A percentile compares a stretch with the other conserved stretches of the same genome.
phyloP scores from a whole-genome alignment of 2,797 vertebrate species.

The Agapornis canus region DNA sequence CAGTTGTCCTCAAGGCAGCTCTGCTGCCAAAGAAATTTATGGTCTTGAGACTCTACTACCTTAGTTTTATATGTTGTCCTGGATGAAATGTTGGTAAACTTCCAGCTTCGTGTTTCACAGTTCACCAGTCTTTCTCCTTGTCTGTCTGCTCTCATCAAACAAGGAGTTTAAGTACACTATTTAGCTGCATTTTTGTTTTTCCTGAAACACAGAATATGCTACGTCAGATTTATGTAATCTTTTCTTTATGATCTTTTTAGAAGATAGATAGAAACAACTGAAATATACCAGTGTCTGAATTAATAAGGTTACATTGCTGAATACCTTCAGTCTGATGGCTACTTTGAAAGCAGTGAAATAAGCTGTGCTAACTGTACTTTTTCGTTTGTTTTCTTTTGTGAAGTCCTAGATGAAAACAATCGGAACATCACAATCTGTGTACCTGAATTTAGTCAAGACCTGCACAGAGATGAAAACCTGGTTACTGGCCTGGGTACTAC shows the following conservation, averaged over 20 bases:
- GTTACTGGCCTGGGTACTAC: slow-evolving; percentile 86
- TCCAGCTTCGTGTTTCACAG: neutral
- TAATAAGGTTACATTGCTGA: neutral
- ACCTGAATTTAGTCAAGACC: slow-evolving; percentile 84
- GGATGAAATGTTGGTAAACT: neutral
- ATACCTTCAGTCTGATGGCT: neutral
- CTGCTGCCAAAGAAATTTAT: neutral
- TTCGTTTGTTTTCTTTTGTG: slow-evolving; percentile 16
- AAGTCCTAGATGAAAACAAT: slow-evolving; percentile 76
- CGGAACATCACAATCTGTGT: slow-evolving; percentile 88
- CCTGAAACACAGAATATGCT: neutral
- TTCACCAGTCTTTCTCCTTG: neutral
- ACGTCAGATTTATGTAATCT: neutral
- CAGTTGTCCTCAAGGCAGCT: neutral
- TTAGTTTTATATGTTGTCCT: neutral
- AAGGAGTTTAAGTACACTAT: neutral
- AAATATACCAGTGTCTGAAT: neutral
- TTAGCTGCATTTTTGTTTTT: neutral
- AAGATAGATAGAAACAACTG: neutral
- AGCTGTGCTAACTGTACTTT: neutral
- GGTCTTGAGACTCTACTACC: neutral
- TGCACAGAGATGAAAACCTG: slow-evolving; percentile 86
- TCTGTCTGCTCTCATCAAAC: neutral
- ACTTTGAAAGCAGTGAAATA: neutral
- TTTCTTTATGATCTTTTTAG: neutral